Evolutionary conservation across 1,140 invertebrate species (phyloP).

Genomic region (Drosophila parabipectinata): DNA sequence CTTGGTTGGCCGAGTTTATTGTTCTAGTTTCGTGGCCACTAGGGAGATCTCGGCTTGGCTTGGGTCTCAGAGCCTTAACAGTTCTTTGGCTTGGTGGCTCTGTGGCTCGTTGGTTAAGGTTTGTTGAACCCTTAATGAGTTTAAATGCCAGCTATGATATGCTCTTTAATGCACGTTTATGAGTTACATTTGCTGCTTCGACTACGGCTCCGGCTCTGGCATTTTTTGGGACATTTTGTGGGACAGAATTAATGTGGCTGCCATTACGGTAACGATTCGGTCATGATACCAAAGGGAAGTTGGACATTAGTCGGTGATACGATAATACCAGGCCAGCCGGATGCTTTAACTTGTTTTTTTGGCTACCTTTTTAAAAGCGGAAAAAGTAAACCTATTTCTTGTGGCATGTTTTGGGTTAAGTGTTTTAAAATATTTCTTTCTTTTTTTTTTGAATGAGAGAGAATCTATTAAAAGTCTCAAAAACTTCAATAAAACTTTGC

Average conservation of each 20-base stretch:
- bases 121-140: conserved; percentile 76
- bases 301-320: conserved; percentile 33
- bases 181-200: conserved; percentile 17
- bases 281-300: conserved; percentile 42
- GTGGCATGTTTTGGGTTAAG: conserved; percentile 12
- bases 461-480: too few species aligned
- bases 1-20: conserved; percentile 67
- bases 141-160: conserved; percentile 57
- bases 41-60: background rate
- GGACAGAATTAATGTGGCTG: conserved; percentile 46
- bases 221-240: conserved; percentile 48
- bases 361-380: conserved; percentile 4
- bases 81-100: conserved; percentile 55
- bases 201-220: background rate
- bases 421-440: background rate
- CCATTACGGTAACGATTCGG: conserved; percentile 49
- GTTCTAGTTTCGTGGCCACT: conserved; percentile 58
- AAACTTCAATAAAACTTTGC: too few species aligned
- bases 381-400: background rate
- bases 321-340: conserved; percentile 27
- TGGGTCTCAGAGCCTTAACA: conserved; percentile 36
- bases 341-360: conserved; percentile 24
- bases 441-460: too few species aligned
- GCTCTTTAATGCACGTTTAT: conserved; percentile 65
- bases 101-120: conserved; percentile 49